Evolutionary conservation across 2,797 vertebrate genomes (phyloP).

Genomic region (Ceryle rudis): DNA sequence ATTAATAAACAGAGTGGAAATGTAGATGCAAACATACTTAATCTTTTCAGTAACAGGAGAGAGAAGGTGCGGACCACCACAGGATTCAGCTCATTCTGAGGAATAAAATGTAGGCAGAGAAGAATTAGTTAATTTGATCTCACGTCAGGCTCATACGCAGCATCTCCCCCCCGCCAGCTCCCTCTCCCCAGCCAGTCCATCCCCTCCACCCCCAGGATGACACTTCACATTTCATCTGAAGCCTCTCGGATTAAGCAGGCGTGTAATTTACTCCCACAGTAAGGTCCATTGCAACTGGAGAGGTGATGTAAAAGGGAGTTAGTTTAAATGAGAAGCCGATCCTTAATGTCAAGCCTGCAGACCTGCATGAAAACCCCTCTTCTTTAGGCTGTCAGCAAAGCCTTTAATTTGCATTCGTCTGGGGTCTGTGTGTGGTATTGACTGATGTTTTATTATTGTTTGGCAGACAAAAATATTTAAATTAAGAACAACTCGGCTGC

Average conservation of each 20-base stretch:
- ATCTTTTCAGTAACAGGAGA: neutral
- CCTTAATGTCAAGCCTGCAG: neutral
- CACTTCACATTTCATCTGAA: neutral
- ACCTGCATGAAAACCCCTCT: neutral
- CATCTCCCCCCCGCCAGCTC: neutral
- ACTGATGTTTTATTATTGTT: slow-evolving; percentile 8
- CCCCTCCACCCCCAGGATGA: neutral
- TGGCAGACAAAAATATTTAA: slow-evolving; percentile 40
- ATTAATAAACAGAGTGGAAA: neutral
- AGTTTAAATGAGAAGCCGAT: neutral
- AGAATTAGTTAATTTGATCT: neutral
- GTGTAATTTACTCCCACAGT: neutral
- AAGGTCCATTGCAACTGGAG: neutral
- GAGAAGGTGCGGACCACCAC: rapidly evolving
- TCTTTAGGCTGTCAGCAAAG: neutral
- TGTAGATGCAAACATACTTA: neutral
- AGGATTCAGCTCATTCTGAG: neutral
- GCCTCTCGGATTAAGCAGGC: neutral
- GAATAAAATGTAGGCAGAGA: neutral
- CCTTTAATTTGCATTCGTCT: slow-evolving; percentile 17
- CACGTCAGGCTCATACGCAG: rapidly evolving
- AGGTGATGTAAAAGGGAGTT: neutral
- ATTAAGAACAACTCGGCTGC: neutral
- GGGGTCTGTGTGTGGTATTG: neutral
- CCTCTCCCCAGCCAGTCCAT: neutral